These are phyloP conservation scores for Turritopsis dohrnii DNA, from an alignment of 30 jellyfish, hydroid and myxozoan genomes.

Conservation along the genomic window DNA sequence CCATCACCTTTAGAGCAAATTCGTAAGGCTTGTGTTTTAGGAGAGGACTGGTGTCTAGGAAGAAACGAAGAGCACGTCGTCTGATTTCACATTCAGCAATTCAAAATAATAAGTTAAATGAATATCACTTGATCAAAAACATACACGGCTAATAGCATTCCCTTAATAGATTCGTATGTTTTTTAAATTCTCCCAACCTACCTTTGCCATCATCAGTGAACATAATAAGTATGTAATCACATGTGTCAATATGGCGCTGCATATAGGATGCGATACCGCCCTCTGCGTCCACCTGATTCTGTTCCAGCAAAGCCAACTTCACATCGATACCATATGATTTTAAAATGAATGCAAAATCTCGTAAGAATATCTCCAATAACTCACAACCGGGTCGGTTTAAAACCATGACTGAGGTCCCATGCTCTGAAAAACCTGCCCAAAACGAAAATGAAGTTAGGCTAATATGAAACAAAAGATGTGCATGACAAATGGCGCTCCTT, in stretches of 20 bases:
- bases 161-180: too few relatives aligned
- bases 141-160: too few relatives aligned
- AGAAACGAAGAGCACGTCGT: not conserved
- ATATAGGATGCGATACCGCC: slow-evolving; percentile 34
- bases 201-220: not conserved
- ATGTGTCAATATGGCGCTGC: slow-evolving; percentile 22
- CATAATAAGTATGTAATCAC: slow-evolving; percentile 36
- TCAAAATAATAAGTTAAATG: not conserved
- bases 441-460: too few relatives aligned
- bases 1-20: slow-evolving; percentile 25
- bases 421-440: not conserved
- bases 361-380: slow-evolving; percentile 2
- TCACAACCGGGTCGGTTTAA: slow-evolving; percentile 42
- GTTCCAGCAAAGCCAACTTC: slow-evolving; percentile 25
- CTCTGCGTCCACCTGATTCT: slow-evolving; percentile 20
- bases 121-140: too few relatives aligned
- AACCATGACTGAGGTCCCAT: slow-evolving; percentile 3
- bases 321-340: slow-evolving; percentile 17
- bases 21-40: slow-evolving; percentile 38
- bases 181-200: not conserved
- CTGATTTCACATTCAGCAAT: too few relatives aligned
- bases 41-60: not conserved
- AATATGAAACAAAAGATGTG: too few relatives aligned
- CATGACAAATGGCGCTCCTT: too few relatives aligned
- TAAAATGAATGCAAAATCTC: slow-evolving; percentile 19